Evolutionary conservation across 2,113 vertebrate genomes (phyloP).

Genomic region (Phoxinus phoxinus): DNA sequence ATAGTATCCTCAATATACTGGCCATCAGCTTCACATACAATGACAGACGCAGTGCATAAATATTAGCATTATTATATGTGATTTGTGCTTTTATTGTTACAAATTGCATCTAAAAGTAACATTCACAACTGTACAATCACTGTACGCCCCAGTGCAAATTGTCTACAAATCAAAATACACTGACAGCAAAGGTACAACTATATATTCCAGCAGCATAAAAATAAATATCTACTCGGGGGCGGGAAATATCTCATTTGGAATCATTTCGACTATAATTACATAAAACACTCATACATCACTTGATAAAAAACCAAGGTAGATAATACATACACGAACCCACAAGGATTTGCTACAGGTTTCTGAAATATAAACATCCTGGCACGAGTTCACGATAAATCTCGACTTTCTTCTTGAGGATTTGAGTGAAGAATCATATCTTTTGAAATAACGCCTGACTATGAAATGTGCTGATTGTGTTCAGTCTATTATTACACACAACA

Average conservation of each 20-base stretch:
- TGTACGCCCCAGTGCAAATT: slow-evolving; percentile 71
- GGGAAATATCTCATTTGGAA: slow-evolving; percentile 72
- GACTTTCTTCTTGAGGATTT: slow-evolving; percentile 44
- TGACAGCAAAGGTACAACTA: slow-evolving; percentile 73
- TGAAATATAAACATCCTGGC: slow-evolving; percentile 60
- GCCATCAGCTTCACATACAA: background rate
- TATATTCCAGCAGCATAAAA: slow-evolving; percentile 71
- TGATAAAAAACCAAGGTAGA: slow-evolving; percentile 52
- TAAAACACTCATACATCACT: slow-evolving; percentile 67
- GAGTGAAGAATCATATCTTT: slow-evolving; percentile 49
- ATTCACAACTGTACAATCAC: slow-evolving; percentile 80
- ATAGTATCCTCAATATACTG: background rate
- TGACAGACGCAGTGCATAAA: background rate
- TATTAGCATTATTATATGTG: slow-evolving; percentile 8
- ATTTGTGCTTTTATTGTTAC: slow-evolving; percentile 74
- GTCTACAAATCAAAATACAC: slow-evolving; percentile 66
- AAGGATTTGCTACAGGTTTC: slow-evolving; percentile 53
- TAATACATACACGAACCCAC: slow-evolving; percentile 52
- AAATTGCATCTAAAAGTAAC: slow-evolving; percentile 79
- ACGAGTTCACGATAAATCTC: slow-evolving; percentile 56
- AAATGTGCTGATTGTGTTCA: slow-evolving; percentile 56
- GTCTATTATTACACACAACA: slow-evolving; percentile 57
- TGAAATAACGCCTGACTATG: slow-evolving; percentile 54
- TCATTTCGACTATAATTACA: slow-evolving; percentile 73
- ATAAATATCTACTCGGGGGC: slow-evolving; percentile 71